Percentiles rank a stretch among this genome's conserved stretches.
These are phyloP conservation scores for Myripristis murdjan DNA, from an alignment of 2,797 vertebrate genomes.

Conservation along the genomic window DNA sequence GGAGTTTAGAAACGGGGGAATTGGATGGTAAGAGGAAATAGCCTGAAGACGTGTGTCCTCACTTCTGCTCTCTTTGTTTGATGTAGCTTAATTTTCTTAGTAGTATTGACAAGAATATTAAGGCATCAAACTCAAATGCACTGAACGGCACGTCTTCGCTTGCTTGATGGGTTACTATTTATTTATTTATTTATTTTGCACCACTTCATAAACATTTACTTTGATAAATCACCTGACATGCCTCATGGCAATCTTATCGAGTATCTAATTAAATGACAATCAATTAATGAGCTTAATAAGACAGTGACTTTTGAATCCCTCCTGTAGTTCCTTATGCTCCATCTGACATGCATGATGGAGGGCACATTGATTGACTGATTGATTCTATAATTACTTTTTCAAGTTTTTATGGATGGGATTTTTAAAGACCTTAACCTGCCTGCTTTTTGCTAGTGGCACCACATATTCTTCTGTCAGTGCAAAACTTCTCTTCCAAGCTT, in stretches of 20 bases:
- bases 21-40: conserved; percentile 20
- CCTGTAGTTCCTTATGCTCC: conserved; percentile 39
- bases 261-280: conserved; percentile 51
- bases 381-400: conserved; percentile 32
- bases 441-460: no score
- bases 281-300: conserved; percentile 48
- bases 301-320: neutral
- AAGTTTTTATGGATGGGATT: neutral
- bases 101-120: conserved; percentile 1
- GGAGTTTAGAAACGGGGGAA: conserved; percentile 10
- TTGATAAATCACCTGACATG: conserved; percentile 21
- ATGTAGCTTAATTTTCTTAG: conserved; percentile 13
- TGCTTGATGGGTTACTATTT: neutral
- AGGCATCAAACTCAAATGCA: neutral
- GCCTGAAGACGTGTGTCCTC: conserved; percentile 3
- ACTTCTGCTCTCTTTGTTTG: conserved; percentile 8
- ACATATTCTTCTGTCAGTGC: neutral
- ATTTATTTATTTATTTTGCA: neutral
- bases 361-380: conserved; percentile 26
- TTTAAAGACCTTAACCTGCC: no score
- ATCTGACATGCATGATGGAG: conserved; percentile 29
- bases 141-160: conserved; percentile 35
- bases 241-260: conserved; percentile 26
- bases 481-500: neutral
- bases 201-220: conserved; percentile 7